Conservation (phyloP, 2,888 invertebrate genomes). For the Ectobius pallidus region DNA sequence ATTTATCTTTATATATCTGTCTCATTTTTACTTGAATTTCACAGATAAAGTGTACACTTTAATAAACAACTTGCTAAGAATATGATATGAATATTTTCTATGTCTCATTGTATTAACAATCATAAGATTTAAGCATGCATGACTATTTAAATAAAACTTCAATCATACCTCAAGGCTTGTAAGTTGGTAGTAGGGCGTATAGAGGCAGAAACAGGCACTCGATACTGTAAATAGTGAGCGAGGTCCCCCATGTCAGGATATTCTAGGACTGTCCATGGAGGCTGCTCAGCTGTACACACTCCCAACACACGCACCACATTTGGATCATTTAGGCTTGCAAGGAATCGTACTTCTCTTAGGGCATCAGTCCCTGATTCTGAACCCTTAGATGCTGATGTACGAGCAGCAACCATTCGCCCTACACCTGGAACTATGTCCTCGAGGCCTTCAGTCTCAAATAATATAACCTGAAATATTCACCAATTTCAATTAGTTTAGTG, state of each 20-base stretch:
- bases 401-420: constrained; percentile 61
- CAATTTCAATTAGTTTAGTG: background rate
- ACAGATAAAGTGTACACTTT: no score
- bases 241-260: constrained; percentile 78
- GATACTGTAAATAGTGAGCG: constrained; percentile 67
- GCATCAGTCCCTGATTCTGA: constrained; percentile 53
- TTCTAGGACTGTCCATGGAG: constrained; percentile 73
- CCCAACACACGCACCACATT: constrained; percentile 70
- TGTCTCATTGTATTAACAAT: no score
- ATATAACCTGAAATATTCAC: constrained; percentile 55
- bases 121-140: no score
- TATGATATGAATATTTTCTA: no score
- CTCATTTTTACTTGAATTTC: no score
- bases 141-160: no score
- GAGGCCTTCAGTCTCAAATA: constrained; percentile 61
- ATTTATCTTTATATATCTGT: no score
- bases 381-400: constrained; percentile 56
- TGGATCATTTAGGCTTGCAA: constrained; percentile 69
- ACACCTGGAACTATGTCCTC: constrained; percentile 58
- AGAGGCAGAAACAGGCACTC: constrained; percentile 53
- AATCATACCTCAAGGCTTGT: constrained; percentile 55
- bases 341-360: constrained; percentile 69
- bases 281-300: constrained; percentile 64
- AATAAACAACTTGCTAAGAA: no score
- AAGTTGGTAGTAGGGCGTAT: constrained; percentile 52